phyloP scores from a whole-genome alignment of 2,113 vertebrate species.

The Epinephelus fuscoguttatus region DNA sequence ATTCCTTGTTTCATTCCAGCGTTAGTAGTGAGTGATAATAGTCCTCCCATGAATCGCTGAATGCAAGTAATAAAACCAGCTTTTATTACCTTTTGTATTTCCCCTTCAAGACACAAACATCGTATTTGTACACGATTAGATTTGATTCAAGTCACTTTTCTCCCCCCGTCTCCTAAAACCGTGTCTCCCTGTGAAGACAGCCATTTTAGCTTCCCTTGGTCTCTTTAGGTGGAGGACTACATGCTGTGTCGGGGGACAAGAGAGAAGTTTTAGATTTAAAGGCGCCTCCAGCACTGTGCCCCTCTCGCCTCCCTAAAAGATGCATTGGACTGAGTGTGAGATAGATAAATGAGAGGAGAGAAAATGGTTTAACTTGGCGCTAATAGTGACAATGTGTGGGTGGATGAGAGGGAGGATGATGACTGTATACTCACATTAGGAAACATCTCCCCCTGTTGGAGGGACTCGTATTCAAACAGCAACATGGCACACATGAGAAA shows the following conservation, averaged over 20 bases:
- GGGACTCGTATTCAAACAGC: conserved; percentile 41
- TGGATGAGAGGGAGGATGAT: conserved; percentile 61
- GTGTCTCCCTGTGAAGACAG: conserved; percentile 35
- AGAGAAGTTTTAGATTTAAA: conserved; percentile 54
- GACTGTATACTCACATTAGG: conserved; percentile 75
- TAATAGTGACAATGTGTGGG: conserved; percentile 81
- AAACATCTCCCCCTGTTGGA: conserved; percentile 87
- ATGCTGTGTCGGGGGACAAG: conserved; percentile 40
- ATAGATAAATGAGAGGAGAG: conserved; percentile 77
- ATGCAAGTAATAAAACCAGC: conserved; percentile 63
- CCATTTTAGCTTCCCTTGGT: conserved; percentile 60
- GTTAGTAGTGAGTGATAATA: conserved; percentile 64
- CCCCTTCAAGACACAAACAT: conserved; percentile 53
- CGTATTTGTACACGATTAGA: conserved; percentile 49
- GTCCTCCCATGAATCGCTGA: conserved; percentile 63
- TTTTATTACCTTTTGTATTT: conserved; percentile 63
- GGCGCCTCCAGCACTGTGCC: conserved; percentile 32
- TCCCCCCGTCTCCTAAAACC: conserved; percentile 13
- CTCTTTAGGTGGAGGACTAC: conserved; percentile 31
- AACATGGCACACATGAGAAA: conserved; percentile 47
- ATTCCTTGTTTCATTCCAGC: conserved; percentile 58
- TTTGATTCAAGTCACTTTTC: conserved; percentile 62
- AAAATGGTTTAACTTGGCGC: conserved; percentile 74
- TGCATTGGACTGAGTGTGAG: conserved; percentile 67
- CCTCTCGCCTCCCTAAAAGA: conserved; percentile 58